Evolutionary conservation across 2,797 vertebrate species (phyloP), one percentile per base, ranked within the genome.

Genomic region (Sebastes trivittatus): DNA sequence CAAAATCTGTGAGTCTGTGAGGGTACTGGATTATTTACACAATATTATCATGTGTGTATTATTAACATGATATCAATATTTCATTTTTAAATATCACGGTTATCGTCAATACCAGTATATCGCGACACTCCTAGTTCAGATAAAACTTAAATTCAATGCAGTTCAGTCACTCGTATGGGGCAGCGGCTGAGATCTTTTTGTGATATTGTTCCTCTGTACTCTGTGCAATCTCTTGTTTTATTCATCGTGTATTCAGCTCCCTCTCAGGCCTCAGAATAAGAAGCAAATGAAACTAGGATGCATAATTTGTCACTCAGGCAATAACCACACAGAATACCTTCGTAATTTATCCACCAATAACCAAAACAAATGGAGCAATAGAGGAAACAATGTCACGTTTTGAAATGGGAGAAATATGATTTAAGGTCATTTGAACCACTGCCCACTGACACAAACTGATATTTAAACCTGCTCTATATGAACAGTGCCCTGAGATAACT

Each of bases 311-410:
- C 58, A 34, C 27, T 46, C 25, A 61, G 58, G 42, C 9, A 29
- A 54, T 4, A 82, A 66, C 46, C 49, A 46, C 16, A 27, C 25
- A 64, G 66, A 58, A 42, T 16, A 59, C 20, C 20, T 23, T 70
- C 3, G 5, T 64, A 54, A 75, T 80, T 25, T 22, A 75, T 65
- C 49, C 55, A 61, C 34, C 49, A 56, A 54, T 56, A 75, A 71
- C 55, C 32, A 66, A 23, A 71, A 76, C 75, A 69, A 46, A 54
- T 25, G 23, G 46, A 72, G 36, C 65, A 79, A 79, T 63, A 77
- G 60, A 13, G 34, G 42, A 78, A 68, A 70, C 67, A 69, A 36
- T 25, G 56, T 58, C 27, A 65, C 11, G 23, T 61, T 69, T 72
- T 27, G 54, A 73, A 62, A 54, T 34, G 36, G 55, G 16, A 72